Base-by-base conservation (phyloP, 2,888 invertebrate genomes). In the Hylaea fasciaria region DNA sequence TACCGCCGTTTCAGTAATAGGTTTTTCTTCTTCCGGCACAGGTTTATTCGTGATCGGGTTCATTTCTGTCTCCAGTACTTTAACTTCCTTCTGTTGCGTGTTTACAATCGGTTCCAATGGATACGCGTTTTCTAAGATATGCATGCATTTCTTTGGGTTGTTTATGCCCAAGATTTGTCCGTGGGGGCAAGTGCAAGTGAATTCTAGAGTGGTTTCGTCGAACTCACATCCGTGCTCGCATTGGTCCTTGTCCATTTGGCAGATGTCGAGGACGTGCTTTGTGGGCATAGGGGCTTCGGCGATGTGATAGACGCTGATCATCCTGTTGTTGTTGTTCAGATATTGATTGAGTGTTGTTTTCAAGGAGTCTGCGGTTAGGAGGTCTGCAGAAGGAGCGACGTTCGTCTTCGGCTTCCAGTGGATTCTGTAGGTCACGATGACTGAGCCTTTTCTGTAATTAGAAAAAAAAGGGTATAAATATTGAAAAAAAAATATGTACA, bases 191-290 rank as follows among this genome's bases (percentile, higher is more conserved):
- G 84, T 89, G 78, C 96, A 97, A 32, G 83, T 84, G 76, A 96
- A 96, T 49, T 94, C 93, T 57, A 95, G 91, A 22, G 87, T 83
- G 0, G 77, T 76, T 73, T 94, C 94, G 79, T 96, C 94, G 74
- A 95, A 96, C 53, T 89, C 85, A 79, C 96, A 97, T 11, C 86
- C 89, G 68, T 95, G 91, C 67, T 95, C 93, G 76, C 96, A 97
- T 48, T 92, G 87, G 66, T 95, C 92, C 62, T 94, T 94, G 64
- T 94, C 93, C 56, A 94, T 93, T 83, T 94, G 93, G 81, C 95
- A 97, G 59, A 93, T 82, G 83, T 96, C 94, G 17, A 94, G 81
- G 43, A 96, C 93, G 69, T 83, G 93, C 62, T 77, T 81, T 0
- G 86, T 73, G 0, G 67, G 44, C 60, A 85, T 71, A 14, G 82